Evolutionary conservation across 2,888 invertebrate genomes (phyloP).

Genomic region (Sclerodermus sp.): DNA sequence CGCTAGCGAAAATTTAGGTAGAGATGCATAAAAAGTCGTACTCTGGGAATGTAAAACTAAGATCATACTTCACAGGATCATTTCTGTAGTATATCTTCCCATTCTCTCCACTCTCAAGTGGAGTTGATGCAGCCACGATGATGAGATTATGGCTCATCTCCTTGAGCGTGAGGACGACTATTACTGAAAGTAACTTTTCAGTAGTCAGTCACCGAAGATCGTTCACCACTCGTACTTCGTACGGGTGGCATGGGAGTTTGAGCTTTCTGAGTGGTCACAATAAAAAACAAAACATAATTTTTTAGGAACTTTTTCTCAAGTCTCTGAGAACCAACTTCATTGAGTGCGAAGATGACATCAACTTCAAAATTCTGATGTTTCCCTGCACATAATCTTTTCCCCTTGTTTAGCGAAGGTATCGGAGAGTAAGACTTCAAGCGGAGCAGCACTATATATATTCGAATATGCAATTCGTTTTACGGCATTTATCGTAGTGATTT

Average conservation of each 20-base stretch:
- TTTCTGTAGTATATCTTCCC: conserved; percentile 69
- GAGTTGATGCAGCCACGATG: conserved; percentile 64
- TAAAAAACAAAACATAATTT: not conserved
- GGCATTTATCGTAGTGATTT: conserved; percentile 12
- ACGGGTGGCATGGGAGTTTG: conserved; percentile 34
- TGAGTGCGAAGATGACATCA: too few relatives aligned
- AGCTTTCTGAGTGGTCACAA: conserved; percentile 46
- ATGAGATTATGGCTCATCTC: conserved; percentile 62
- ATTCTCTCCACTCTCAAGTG: conserved; percentile 60
- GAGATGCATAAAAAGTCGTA: conserved; percentile 17
- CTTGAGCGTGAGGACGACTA: conserved; percentile 55
- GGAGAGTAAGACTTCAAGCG: too few relatives aligned
- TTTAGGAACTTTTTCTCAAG: too few relatives aligned
- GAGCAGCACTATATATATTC: too few relatives aligned
- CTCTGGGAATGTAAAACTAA: conserved; percentile 20
- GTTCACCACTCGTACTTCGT: conserved; percentile 43
- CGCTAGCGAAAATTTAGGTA: conserved; percentile 3
- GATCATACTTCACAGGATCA: conserved; percentile 67
- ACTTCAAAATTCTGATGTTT: too few relatives aligned
- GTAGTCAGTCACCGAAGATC: conserved; percentile 49
- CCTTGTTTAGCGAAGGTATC: too few relatives aligned
- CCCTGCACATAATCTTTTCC: too few relatives aligned
- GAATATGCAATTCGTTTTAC: not conserved
- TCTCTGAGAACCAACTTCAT: too few relatives aligned
- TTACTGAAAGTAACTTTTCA: conserved; percentile 20